Evolutionary conservation across 2,113 vertebrate species (phyloP).

Genomic region (Melanerpes aurifrons): DNA sequence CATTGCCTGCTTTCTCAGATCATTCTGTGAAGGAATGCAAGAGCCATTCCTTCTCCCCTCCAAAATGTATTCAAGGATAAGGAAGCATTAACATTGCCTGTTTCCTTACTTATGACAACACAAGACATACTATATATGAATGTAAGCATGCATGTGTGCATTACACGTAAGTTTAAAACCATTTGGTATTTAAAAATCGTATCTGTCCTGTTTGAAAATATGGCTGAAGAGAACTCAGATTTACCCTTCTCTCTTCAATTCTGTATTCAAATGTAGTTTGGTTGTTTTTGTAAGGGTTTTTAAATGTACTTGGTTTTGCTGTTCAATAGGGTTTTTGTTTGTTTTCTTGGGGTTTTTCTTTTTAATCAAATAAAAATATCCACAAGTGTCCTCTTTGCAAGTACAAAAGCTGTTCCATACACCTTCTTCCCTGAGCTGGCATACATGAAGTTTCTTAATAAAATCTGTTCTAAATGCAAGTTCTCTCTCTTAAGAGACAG

Average conservation of each 20-base stretch:
- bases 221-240: not conserved
- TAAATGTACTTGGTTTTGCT: too few species aligned
- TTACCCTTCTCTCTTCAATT: not conserved
- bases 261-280: not conserved
- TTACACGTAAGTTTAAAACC: not conserved
- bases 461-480: not conserved
- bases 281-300: too few species aligned
- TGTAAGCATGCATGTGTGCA: fast-evolving
- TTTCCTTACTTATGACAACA: not conserved
- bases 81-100: not conserved
- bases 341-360: not conserved
- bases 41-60: not conserved
- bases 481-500: not conserved
- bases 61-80: fast-evolving
- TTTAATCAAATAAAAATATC: not conserved
- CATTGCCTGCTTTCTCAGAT: not conserved
- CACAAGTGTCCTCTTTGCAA: not conserved
- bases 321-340: too few species aligned
- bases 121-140: fast-evolving
- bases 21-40: not conserved
- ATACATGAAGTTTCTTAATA: not conserved
- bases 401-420: not conserved
- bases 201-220: not conserved
- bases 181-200: not conserved
- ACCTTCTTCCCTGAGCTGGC: not conserved